Percentiles rank a stretch among this genome's conserved stretches.
phyloP scores from a whole-genome alignment of 2,888 invertebrate species.

The Elgonia sp. region DNA sequence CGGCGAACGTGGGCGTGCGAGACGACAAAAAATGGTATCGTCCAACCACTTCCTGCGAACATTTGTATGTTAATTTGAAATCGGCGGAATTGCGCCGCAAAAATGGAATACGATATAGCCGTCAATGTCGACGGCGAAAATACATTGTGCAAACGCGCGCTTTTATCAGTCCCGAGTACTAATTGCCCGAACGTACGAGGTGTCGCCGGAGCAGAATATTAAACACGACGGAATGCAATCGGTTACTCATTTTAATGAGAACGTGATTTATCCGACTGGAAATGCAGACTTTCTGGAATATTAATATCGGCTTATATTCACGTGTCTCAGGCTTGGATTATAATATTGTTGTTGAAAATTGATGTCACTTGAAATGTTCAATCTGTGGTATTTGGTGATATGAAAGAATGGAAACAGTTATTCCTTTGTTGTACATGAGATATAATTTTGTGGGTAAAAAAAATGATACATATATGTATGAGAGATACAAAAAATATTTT shows the following conservation, averaged over 20 bases:
- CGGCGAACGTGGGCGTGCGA: constrained; percentile 51
- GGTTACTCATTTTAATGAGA: constrained; percentile 64
- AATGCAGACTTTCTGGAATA: constrained; percentile 54
- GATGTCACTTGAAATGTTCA: too few species aligned
- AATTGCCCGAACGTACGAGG: constrained; percentile 58
- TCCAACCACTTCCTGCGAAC: constrained; percentile 57
- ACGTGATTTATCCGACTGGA: constrained; percentile 63
- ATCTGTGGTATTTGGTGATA: too few species aligned
- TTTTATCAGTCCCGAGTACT: constrained; percentile 57
- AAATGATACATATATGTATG: too few species aligned
- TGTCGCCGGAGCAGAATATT: constrained; percentile 55
- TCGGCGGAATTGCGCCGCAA: constrained; percentile 48
- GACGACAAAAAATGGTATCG: constrained; percentile 58
- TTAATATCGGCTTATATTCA: constrained; percentile 41
- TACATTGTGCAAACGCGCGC: constrained; percentile 56
- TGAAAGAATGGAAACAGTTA: too few species aligned
- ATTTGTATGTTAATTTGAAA: constrained; percentile 59
- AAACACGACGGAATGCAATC: constrained; percentile 50
- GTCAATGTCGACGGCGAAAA: constrained; percentile 38
- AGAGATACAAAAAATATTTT: too few species aligned
- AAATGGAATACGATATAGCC: constrained; percentile 52
- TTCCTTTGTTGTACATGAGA: too few species aligned
- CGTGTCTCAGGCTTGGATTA: background rate
- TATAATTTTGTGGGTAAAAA: too few species aligned
- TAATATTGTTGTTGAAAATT: background rate